Evolutionary conservation across 2,797 vertebrate genomes (phyloP).

Genomic region (Rhinophrynus dorsalis): DNA sequence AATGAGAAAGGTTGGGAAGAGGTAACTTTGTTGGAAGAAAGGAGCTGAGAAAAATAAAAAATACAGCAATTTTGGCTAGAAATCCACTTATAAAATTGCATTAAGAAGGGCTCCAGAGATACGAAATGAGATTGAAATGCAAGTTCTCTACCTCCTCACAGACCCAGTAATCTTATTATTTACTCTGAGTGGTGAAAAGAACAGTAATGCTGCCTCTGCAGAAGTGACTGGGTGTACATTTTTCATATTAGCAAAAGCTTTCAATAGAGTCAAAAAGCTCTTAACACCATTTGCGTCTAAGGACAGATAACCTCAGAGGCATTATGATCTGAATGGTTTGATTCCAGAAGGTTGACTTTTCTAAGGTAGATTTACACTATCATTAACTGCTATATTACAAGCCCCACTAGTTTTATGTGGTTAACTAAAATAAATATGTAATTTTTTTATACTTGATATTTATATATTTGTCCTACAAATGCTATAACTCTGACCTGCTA

Average conservation of each 20-base stretch:
- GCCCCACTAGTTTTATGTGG: neutral
- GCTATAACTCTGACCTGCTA: too few species aligned
- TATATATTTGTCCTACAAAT: too few species aligned
- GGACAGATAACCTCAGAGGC: constrained; percentile 17
- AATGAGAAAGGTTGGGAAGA: neutral
- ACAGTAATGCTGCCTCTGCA: constrained; percentile 50
- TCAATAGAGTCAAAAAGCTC: constrained; percentile 64
- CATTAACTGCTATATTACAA: neutral
- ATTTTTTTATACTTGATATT: too few species aligned
- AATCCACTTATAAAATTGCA: constrained; percentile 62
- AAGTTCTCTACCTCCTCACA: constrained; percentile 55
- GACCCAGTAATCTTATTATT: constrained; percentile 67
- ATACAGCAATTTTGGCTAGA: constrained; percentile 55
- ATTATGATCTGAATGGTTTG: neutral
- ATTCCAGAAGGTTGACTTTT: neutral
- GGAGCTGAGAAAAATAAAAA: neutral
- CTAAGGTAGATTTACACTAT: neutral
- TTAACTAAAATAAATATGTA: too few species aligned
- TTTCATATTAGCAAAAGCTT: constrained; percentile 62
- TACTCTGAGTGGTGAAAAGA: constrained; percentile 63
- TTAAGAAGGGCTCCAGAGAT: constrained; percentile 60
- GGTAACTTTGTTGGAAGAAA: neutral
- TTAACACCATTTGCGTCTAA: constrained; percentile 37
- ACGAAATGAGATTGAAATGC: constrained; percentile 69
- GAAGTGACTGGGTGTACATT: constrained; percentile 60